Evolutionary conservation across 2,113 vertebrate species (phyloP), one percentile per base, ranked within the genome.

Genomic region (Istiophorus platypterus): DNA sequence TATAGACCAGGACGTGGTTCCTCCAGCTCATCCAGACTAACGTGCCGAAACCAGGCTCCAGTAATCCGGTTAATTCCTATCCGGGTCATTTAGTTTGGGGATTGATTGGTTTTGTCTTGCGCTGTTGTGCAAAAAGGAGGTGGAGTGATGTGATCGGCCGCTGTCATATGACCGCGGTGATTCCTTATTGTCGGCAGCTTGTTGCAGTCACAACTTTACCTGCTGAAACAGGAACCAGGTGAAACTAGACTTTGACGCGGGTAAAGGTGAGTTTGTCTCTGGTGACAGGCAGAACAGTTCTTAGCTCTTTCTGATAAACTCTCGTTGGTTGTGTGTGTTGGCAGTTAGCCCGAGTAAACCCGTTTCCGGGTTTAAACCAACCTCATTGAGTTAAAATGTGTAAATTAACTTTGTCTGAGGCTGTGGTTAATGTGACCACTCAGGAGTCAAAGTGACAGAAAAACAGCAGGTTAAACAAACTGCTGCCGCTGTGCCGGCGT

Each of bases 151-250:
- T 87, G 85, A 88, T 8, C 1, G 0, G 7, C 24, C 2, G 22
- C 22, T 2, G 69, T 86, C 84, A 86, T 56, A 31, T 89, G 87
- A 89, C 65, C 39, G 8, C 2, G 70, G 49, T 12, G 12, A 11
- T 8, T 31, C 6, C 5, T 41, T 9, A 22, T 37, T 10, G 2
- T n/a, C 24, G 4, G 3, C 61, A 41, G 64, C 49, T 9, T 7
- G 37, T 9, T 65, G 71, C 39, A 13, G 17, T 11, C 51, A 31
- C 29, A 24, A 14, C 3, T 37, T 1, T 6, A 4, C n/a, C 64
- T 47, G 54, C 10, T 11, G 51, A 47, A 1, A 5, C 14, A 37
- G 2, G 15, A 58, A 27, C 7, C 29, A 31, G 26, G 14, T 18
- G 22, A 18, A 63, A 7, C 17, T 41, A 18, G 49, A 12, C 18